Conservation (phyloP, 2,113 vertebrate genomes). For the Tenebrosternarchus preto region DNA sequence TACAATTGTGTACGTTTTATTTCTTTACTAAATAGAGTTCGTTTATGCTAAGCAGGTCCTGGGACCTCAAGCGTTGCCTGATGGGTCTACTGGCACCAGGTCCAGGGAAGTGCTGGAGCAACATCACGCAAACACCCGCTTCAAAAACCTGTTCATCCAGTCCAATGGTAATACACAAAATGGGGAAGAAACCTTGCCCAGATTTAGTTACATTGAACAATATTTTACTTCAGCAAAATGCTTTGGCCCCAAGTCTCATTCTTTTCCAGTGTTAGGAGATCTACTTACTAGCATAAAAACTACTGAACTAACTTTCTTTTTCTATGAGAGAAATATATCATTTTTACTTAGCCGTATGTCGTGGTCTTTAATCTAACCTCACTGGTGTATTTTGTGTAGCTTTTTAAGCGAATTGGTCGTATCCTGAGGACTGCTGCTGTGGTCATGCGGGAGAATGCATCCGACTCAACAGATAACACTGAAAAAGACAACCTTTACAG, state of each 20-base stretch:
- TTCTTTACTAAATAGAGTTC: slow-evolving; percentile 18
- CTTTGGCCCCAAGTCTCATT: slow-evolving; percentile 11
- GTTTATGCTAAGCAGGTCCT: slow-evolving; percentile 34
- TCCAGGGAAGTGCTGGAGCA: background rate
- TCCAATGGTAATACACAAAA: slow-evolving; percentile 32
- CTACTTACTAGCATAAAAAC: slow-evolving; percentile 31
- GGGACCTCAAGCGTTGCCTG: slow-evolving; percentile 11
- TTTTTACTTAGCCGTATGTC: slow-evolving; percentile 2
- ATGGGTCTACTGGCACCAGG: slow-evolving; percentile 1
- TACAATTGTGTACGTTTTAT: slow-evolving; percentile 18
- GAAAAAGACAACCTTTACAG: slow-evolving; percentile 73
- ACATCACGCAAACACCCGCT: background rate
- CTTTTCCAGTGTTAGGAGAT: slow-evolving; percentile 3
- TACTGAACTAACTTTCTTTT: slow-evolving; percentile 23
- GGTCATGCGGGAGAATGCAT: slow-evolving; percentile 65
- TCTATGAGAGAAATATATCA: slow-evolving; percentile 25
- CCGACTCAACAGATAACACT: slow-evolving; percentile 75
- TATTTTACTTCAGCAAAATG: slow-evolving; percentile 2
- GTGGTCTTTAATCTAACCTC: slow-evolving; percentile 16
- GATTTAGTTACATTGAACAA: slow-evolving; percentile 1
- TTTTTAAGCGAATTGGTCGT: slow-evolving; percentile 60
- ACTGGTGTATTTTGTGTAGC: slow-evolving; percentile 17
- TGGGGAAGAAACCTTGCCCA: background rate
- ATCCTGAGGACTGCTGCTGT: slow-evolving; percentile 71
- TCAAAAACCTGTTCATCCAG: slow-evolving; percentile 15